A percentile compares a stretch with the other conserved stretches of the same genome.
Conservation (phyloP, 2,797 vertebrate genomes). For the Gambelia wislizenii region DNA sequence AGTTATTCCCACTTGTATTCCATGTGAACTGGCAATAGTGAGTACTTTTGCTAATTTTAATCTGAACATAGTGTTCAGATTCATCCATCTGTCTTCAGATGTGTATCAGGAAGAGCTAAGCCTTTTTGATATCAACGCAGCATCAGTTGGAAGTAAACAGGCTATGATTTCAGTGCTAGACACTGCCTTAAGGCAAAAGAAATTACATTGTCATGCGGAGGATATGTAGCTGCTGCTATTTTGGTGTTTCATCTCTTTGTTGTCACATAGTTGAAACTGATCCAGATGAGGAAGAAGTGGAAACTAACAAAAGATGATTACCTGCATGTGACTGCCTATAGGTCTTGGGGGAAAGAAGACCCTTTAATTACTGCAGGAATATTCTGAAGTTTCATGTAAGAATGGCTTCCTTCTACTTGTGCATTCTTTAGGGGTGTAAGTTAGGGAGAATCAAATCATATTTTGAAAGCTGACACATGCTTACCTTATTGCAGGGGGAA, state of each 20-base stretch:
- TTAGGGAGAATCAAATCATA: constrained; percentile 44
- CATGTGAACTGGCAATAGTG: neutral
- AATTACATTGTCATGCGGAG: constrained; percentile 95
- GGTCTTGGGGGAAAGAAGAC: constrained; percentile 2
- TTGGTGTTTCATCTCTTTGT: constrained; percentile 82
- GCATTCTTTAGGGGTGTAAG: constrained; percentile 7
- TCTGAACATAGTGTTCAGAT: constrained; percentile 33
- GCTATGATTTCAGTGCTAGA: constrained; percentile 92
- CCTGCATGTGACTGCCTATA: constrained; percentile 33
- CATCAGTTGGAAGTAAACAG: constrained; percentile 89
- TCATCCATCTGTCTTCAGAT: constrained; percentile 33
- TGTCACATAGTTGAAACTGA: constrained; percentile 94
- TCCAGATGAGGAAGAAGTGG: constrained; percentile 86
- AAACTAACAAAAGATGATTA: constrained; percentile 72
- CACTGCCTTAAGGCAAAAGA: constrained; percentile 91
- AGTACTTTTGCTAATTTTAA: constrained; percentile 14
- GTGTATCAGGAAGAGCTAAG: constrained; percentile 31
- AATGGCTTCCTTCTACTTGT: neutral
- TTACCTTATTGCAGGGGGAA: neutral
- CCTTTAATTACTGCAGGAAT: neutral
- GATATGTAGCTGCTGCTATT: constrained; percentile 92
- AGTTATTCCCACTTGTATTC: neutral
- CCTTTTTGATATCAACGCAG: constrained; percentile 22
- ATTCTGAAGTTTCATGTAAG: constrained; percentile 12
- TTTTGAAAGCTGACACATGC: neutral